Conservation (phyloP, 2,888 invertebrate species). For the Nineta flava region DNA sequence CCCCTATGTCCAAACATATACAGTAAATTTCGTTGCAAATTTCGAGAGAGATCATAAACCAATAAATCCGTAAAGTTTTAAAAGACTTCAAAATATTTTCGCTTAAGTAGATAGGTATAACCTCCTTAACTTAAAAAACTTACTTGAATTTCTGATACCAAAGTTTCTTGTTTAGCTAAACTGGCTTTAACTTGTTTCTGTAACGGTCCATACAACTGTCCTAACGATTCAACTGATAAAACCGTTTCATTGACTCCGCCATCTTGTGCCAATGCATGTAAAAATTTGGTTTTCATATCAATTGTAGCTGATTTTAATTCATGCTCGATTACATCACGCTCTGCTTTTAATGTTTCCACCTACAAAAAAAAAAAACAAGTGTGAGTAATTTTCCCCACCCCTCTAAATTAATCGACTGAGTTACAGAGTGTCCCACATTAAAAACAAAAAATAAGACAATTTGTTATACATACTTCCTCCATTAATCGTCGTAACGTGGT, state of each 20-base stretch:
- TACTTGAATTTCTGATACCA: slow-evolving; percentile 52
- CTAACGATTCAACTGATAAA: slow-evolving; percentile 53
- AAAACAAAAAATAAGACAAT: no score
- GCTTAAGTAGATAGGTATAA: no score
- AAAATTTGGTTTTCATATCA: slow-evolving; percentile 70
- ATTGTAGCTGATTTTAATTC: slow-evolving; percentile 65
- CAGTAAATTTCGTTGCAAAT: no score
- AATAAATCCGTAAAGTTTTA: no score
- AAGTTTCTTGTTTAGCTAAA: slow-evolving; percentile 49
- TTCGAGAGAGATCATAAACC: no score
- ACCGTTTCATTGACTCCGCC: slow-evolving; percentile 66
- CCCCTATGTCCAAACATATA: no score
- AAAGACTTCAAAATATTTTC: no score
- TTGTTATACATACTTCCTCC: slow-evolving; percentile 40
- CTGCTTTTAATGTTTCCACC: slow-evolving; percentile 74
- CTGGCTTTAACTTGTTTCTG: slow-evolving; percentile 65
- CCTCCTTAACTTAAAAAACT: background rate
- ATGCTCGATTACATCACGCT: slow-evolving; percentile 77
- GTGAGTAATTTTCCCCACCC: background rate
- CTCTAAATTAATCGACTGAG: background rate
- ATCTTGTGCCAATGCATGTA: slow-evolving; percentile 56
- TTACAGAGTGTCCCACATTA: background rate
- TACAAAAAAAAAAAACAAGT: slow-evolving; percentile 21
- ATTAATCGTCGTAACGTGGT: slow-evolving; percentile 56
- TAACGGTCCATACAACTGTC: slow-evolving; percentile 57